Evolutionary conservation across 2,113 vertebrate genomes (phyloP).

Genomic region (Cynoglossus semilaevis): DNA sequence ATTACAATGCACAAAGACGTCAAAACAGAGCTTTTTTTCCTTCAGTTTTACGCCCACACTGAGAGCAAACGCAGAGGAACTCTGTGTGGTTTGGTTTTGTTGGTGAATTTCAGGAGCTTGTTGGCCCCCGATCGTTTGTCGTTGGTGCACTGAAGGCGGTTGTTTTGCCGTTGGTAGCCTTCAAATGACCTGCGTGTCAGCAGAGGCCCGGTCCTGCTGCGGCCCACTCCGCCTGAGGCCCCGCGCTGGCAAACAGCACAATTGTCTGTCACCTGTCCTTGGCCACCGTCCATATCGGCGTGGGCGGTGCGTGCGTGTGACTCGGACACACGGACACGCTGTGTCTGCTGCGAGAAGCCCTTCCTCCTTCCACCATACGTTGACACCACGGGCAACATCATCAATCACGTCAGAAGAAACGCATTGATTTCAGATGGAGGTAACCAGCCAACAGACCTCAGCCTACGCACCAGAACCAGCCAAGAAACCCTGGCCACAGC

Average conservation of each 20-base stretch:
- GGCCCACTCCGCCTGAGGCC: constrained; percentile 33
- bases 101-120: constrained; percentile 13
- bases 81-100: background rate
- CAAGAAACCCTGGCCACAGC: constrained; percentile 34
- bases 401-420: constrained; percentile 43
- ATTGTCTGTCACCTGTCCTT: constrained; percentile 5
- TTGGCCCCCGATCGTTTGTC: constrained; percentile 7
- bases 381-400: constrained; percentile 33
- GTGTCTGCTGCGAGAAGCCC: constrained; percentile 26
- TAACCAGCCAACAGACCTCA: constrained; percentile 32
- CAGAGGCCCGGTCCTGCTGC: constrained; percentile 23
- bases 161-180: constrained; percentile 41
- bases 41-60: constrained; percentile 12
- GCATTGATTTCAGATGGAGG: constrained; percentile 38
- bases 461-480: constrained; percentile 22
- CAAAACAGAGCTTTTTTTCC: constrained; percentile 31
- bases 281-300: constrained; percentile 18
- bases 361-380: constrained; percentile 25
- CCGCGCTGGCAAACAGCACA: constrained; percentile 16
- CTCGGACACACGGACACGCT: background rate
- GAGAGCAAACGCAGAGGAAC: background rate
- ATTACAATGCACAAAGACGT: constrained; percentile 29
- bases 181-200: constrained; percentile 48
- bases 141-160: constrained; percentile 19
- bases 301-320: background rate